These are phyloP conservation scores for Cichladusa arquata DNA, from an alignment of 2,113 vertebrate genomes.

Conservation along the genomic window DNA sequence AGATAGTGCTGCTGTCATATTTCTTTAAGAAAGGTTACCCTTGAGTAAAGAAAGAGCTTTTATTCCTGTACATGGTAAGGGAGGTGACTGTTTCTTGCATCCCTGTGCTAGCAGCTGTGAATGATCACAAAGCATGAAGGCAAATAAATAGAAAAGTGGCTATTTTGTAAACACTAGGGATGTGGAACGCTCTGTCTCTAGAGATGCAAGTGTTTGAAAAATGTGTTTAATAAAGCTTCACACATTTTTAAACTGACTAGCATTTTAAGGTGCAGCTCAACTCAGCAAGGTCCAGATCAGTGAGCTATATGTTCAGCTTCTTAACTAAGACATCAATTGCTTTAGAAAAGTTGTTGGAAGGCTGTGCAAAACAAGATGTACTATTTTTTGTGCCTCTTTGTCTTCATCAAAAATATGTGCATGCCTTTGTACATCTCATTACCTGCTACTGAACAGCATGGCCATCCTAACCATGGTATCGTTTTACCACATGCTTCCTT, in stretches of 20 bases:
- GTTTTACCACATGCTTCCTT: neutral
- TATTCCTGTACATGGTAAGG: neutral
- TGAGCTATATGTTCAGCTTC: neutral
- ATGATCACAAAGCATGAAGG: neutral
- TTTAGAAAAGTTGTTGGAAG: neutral
- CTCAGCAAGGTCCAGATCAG: neutral
- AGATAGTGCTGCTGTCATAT: neutral
- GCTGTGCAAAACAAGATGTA: neutral
- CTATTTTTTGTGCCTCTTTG: neutral
- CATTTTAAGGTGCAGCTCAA: neutral
- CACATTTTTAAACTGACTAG: neutral
- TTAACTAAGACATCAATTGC: neutral
- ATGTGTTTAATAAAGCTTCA: constrained; percentile 20
- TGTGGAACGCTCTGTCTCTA: neutral
- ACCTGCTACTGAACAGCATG: neutral
- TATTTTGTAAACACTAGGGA: neutral
- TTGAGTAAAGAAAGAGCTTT: neutral
- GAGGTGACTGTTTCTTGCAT: neutral
- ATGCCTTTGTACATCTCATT: neutral
- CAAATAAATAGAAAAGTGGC: neutral
- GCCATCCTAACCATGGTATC: neutral
- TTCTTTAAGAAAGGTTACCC: neutral
- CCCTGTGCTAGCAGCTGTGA: neutral
- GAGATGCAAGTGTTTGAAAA: constrained; percentile 19
- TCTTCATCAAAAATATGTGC: neutral